Conservation (phyloP, 2,797 vertebrate species). For the Hafferia zeledoni region DNA sequence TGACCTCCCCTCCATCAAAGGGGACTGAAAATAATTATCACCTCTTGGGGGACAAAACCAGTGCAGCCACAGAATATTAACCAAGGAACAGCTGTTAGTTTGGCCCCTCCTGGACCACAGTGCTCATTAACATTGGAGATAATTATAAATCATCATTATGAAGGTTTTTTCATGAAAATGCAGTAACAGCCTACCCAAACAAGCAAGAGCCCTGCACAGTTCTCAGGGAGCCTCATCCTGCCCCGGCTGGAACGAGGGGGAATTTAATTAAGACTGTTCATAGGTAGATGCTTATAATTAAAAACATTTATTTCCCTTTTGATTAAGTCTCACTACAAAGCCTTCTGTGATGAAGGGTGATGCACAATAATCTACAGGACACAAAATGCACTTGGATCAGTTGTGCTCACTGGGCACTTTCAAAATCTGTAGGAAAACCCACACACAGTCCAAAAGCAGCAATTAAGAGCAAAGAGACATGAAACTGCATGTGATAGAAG, state of each 20-base stretch:
- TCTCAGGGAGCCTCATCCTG: not conserved
- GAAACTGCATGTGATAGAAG: not conserved
- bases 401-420: not conserved
- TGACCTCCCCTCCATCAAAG: not conserved
- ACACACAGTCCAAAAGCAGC: not conserved
- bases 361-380: not conserved
- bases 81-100: not conserved
- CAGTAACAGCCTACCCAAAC: not conserved
- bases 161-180: not conserved
- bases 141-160: not conserved
- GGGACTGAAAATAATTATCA: not conserved
- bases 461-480: not conserved
- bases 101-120: not conserved
- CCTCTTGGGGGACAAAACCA: not conserved
- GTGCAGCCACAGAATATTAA: not conserved
- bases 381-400: not conserved
- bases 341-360: not conserved
- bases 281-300: not conserved
- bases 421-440: not conserved
- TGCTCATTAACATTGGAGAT: not conserved
- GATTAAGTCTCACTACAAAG: not conserved
- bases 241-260: slow-evolving; percentile 18
- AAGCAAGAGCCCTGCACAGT: not conserved
- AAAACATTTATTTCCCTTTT: not conserved
- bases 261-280: slow-evolving; percentile 54